Evolutionary conservation across 2,113 vertebrate species (phyloP).

Genomic region (Oryzias curvinotus): DNA sequence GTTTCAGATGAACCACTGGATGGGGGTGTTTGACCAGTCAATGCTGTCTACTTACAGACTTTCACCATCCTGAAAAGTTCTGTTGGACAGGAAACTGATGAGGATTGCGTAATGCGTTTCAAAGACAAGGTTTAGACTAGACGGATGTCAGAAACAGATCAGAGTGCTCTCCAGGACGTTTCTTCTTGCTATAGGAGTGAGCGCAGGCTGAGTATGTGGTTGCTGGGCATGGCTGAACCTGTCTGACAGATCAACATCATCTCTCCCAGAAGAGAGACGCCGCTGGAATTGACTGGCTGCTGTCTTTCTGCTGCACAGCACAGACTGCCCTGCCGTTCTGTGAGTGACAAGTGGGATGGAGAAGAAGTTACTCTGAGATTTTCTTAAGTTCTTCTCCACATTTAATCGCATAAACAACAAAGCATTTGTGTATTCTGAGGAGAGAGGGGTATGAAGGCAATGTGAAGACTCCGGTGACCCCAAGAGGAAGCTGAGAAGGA

Average conservation of each 20-base stretch:
- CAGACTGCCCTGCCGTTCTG: too few relatives aligned
- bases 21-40: conserved; percentile 10
- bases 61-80: too few relatives aligned
- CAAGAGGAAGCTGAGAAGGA: not conserved
- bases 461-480: not conserved
- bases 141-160: not conserved
- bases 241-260: conserved; percentile 30
- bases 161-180: not conserved
- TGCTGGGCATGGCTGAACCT: conserved; percentile 39
- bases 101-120: too few relatives aligned
- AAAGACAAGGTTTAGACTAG: too few relatives aligned
- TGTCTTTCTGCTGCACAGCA: too few relatives aligned
- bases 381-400: conserved; percentile 2
- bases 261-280: conserved; percentile 20
- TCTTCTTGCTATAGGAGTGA: conserved; percentile 19
- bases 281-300: too few relatives aligned
- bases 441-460: not conserved
- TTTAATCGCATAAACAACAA: conserved; percentile 1
- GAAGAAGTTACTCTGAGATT: conserved; percentile 13
- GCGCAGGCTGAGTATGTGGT: conserved; percentile 13
- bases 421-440: not conserved
- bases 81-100: too few relatives aligned
- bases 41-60: too few relatives aligned
- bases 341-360: not conserved
- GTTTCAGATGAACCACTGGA: conserved; percentile 25